A percentile compares a stretch with the other conserved stretches of the same genome.
These are phyloP conservation scores for Pseudochirops cupreus DNA, from an alignment of 2,797 vertebrate species.

Conservation along the genomic window DNA sequence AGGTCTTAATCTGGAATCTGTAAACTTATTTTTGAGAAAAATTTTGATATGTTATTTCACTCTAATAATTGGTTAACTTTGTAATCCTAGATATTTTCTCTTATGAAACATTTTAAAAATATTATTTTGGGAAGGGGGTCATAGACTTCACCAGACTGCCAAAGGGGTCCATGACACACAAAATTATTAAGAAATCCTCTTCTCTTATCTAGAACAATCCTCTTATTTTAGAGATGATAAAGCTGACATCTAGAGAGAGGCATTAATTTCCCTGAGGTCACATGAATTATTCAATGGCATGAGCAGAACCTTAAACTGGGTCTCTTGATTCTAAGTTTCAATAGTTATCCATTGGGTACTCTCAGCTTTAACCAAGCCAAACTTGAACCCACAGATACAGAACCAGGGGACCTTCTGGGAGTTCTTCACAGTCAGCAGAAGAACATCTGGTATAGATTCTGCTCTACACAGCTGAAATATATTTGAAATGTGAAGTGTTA, in stretches of 20 bases:
- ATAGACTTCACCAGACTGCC: not conserved
- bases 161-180: not conserved
- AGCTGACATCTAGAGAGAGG: not conserved
- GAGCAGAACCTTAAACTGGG: not conserved
- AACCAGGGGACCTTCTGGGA: not conserved
- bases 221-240: not conserved
- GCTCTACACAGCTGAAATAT: constrained; percentile 5
- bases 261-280: not conserved
- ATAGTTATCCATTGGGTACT: not conserved
- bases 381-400: too few relatives aligned
- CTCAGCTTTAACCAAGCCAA: not conserved
- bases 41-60: not conserved
- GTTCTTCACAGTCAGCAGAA: not conserved
- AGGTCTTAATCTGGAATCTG: not conserved
- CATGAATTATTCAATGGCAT: not conserved
- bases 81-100: not conserved
- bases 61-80: not conserved
- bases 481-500: constrained; percentile 61
- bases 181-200: not conserved
- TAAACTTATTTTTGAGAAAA: not conserved
- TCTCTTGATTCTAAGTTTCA: not conserved
- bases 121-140: not conserved
- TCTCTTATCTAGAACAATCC: not conserved
- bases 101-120: not conserved
- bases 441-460: constrained; percentile 23